Percentiles rank a stretch among this genome's conserved stretches.
Conservation (phyloP, 2,797 vertebrate genomes). For the Tachyglossus aculeatus region DNA sequence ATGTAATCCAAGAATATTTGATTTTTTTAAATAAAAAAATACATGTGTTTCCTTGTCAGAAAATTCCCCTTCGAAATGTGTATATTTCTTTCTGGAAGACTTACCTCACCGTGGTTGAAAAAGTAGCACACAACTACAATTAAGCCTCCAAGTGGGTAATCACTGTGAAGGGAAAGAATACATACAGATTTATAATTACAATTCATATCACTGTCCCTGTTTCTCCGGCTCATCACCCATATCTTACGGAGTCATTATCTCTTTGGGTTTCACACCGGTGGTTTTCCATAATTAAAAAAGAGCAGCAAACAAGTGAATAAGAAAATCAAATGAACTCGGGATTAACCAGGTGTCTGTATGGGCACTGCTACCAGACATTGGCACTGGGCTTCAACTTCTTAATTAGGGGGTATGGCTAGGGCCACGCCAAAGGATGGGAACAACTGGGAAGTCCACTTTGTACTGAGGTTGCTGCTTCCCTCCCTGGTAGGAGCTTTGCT, state of each 20-base stretch:
- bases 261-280: conserved; percentile 4
- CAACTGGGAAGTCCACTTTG: no score
- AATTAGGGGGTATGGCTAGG: no score
- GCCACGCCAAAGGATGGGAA: no score
- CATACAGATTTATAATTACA: conserved; percentile 8
- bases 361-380: no score
- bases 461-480: no score
- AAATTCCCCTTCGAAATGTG: neutral
- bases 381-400: no score
- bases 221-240: no score
- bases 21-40: neutral
- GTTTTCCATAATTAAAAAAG: neutral
- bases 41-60: neutral
- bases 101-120: conserved; percentile 91
- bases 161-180: conserved; percentile 67
- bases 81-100: conserved; percentile 47
- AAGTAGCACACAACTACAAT: conserved; percentile 84
- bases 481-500: no score
- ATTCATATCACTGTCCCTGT: no score
- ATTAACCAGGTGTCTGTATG: no score
- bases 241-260: neutral
- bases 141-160: conserved; percentile 82
- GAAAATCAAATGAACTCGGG: no score
- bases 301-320: neutral
- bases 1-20: neutral